Evolutionary conservation across 2,113 vertebrate genomes (phyloP), one percentile per base, ranked within the genome.

Genomic region (Pterocles orientalis): DNA sequence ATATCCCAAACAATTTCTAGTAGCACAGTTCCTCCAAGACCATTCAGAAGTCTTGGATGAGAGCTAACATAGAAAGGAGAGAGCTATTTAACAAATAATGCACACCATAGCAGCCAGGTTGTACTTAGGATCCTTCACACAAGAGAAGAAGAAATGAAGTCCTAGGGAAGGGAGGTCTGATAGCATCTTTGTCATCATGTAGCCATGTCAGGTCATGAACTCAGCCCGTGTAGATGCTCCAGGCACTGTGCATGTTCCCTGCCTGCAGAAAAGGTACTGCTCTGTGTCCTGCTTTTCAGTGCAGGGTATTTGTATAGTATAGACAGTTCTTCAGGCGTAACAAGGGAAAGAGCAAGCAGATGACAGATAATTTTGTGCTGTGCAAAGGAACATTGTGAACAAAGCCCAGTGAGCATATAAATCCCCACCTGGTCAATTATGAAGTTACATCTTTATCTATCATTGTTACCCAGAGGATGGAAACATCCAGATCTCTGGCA

Each of bases 371-470:
- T 85, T 90, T 90, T 90, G 45, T 54, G 53, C 58, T 88, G 45
- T 50, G 28, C n/a, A 82, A 95, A 77, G 54, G 80, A 95, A 73
- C 17, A 45, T 12, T 3, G 3, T 86, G 83, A 96, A 78, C 76
- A 92, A 92, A 94, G 83, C 62, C 69, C 80, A 75, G 6, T 8
- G 61, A 84, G 81, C 39, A 84, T 21, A 89, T 57, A 94, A 91
- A 95, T 83, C 69, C 72, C 77, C 0, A 0, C 51, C 61, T 83
- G 85, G 82, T 81, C 69, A 90, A 68, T 93, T 92, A 92, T 21
- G 34, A 90, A 93, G 51, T 60, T 88, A 66, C 7, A 60, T 86
- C 76, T 96, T 90, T 81, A 81, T 95, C 82, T 86, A 58, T 29
- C 41, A 48, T 28, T 88, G 14, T 39, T 88, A 90, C 56, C n/a